Evolutionary conservation across 2,113 vertebrate species (phyloP).

Genomic region (Rhadina sibilatrix): DNA sequence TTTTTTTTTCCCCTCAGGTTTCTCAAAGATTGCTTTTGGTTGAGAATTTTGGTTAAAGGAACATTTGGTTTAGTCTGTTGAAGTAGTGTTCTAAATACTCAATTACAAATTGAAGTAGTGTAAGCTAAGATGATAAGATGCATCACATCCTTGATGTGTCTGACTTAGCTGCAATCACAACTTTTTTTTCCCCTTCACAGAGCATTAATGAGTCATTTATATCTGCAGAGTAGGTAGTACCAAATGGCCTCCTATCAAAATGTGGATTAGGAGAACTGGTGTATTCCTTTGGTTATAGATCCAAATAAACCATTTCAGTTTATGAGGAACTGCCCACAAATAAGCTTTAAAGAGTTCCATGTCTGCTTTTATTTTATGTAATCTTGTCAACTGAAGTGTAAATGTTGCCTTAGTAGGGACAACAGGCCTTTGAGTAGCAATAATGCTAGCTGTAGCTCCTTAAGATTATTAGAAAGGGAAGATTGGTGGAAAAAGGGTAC

Average conservation of each 20-base stretch:
- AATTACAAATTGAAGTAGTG: not conserved
- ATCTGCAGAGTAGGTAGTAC: not conserved
- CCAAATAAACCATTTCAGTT: not conserved
- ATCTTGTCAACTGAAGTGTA: not conserved
- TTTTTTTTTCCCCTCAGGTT: not conserved
- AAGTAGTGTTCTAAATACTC: not conserved
- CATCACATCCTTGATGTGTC: not conserved
- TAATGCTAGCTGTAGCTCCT: not conserved
- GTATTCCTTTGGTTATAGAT: not conserved
- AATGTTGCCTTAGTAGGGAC: not conserved
- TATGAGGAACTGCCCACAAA: not conserved
- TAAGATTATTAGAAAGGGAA: not conserved
- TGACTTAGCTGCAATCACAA: not conserved
- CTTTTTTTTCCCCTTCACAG: not conserved
- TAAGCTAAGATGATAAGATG: not conserved
- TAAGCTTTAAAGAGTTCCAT: not conserved
- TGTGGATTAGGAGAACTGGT: not conserved
- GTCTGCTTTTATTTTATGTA: not conserved
- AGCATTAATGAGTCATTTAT: conserved; percentile 20
- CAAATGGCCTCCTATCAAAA: not conserved
- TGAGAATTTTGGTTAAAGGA: not conserved
- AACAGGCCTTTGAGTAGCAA: not conserved
- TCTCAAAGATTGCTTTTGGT: not conserved
- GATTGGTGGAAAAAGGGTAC: not conserved
- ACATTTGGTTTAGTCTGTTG: not conserved